Evolutionary conservation across 2,113 vertebrate species (phyloP).

Genomic region (Eira barbara): DNA sequence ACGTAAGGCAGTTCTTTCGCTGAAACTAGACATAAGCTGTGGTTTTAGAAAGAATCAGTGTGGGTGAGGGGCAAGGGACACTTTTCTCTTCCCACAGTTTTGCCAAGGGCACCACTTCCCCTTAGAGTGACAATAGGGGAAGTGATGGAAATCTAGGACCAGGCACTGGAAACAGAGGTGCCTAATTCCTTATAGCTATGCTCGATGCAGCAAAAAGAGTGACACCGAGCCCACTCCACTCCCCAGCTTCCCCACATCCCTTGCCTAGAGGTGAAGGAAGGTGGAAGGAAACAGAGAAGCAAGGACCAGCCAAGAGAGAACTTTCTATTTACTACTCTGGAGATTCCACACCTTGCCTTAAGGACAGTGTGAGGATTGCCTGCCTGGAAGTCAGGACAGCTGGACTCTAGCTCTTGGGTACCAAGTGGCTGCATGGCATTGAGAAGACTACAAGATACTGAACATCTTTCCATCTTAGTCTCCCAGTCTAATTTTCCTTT

Average conservation of each 20-base stretch:
- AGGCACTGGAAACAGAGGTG: neutral
- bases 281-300: neutral
- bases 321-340: neutral
- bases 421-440: neutral
- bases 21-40: neutral
- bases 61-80: neutral
- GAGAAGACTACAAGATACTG: neutral
- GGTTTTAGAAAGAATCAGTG: conserved; percentile 24
- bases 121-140: neutral
- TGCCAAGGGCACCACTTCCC: neutral
- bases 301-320: neutral
- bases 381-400: neutral
- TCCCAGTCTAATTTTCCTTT: neutral
- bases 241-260: neutral
- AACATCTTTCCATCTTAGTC: neutral
- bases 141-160: neutral
- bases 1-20: neutral
- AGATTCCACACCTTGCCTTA: neutral
- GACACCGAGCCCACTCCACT: neutral
- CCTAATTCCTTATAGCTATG: neutral
- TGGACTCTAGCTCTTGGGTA: neutral
- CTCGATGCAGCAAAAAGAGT: neutral
- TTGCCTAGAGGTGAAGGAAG: neutral
- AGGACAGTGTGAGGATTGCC: neutral
- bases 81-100: neutral